These are phyloP conservation scores for Carabus problematicus DNA, from an alignment of 2,888 invertebrate species.

Conservation along the genomic window DNA sequence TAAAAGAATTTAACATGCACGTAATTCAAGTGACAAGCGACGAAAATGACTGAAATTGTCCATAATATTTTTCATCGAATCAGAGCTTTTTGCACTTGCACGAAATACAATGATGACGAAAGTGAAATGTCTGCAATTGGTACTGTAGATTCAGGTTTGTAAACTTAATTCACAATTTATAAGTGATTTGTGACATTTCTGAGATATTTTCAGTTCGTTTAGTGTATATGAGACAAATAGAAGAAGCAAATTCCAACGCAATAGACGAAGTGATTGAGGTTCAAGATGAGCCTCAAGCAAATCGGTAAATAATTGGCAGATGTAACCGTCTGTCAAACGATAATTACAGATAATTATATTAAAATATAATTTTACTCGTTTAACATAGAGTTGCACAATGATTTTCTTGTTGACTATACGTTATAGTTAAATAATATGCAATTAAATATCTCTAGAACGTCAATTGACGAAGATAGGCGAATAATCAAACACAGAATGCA, in stretches of 20 bases:
- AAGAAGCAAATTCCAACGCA: slow-evolving; percentile 19
- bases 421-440: not conserved
- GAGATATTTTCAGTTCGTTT: slow-evolving; percentile 26
- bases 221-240: slow-evolving; percentile 37
- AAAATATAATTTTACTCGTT: too few relatives aligned
- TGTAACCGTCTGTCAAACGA: not conserved
- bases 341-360: too few relatives aligned
- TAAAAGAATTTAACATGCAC: too few relatives aligned
- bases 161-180: slow-evolving; percentile 1
- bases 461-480: slow-evolving; percentile 17
- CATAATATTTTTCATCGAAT: slow-evolving; percentile 15
- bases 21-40: slow-evolving; percentile 14
- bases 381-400: too few relatives aligned
- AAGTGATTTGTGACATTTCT: not conserved
- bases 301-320: slow-evolving; percentile 1
- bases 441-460: slow-evolving; percentile 14
- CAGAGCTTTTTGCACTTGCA: slow-evolving; percentile 24
- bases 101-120: slow-evolving; percentile 17
- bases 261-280: slow-evolving; percentile 11
- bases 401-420: too few relatives aligned
- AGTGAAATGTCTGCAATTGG: slow-evolving; percentile 21
- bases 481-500: slow-evolving; percentile 21
- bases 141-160: slow-evolving; percentile 33
- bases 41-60: slow-evolving; percentile 17
- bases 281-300: slow-evolving; percentile 6